Evolutionary conservation across 2,113 vertebrate species (phyloP).

Genomic region (Mirza zaza): DNA sequence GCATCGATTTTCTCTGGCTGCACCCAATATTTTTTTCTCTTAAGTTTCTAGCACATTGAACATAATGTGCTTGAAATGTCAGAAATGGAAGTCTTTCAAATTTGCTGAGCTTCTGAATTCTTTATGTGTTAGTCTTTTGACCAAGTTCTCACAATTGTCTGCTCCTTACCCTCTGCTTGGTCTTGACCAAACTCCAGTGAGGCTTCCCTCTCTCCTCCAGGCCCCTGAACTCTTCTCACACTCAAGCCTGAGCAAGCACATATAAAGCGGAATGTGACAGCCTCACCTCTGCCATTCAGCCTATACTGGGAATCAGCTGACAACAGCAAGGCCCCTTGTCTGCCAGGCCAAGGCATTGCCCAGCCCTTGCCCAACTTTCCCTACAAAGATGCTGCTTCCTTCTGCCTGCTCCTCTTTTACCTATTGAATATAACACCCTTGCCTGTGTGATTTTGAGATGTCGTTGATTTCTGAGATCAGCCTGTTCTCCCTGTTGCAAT

Average conservation of each 20-base stretch:
- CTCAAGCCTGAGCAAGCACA: background rate
- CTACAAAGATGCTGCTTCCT: background rate
- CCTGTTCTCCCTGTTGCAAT: background rate
- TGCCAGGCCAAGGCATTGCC: too few relatives aligned
- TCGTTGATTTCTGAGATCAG: background rate
- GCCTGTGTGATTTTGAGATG: background rate
- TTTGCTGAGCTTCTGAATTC: background rate
- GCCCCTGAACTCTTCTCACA: background rate
- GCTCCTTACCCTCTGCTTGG: background rate
- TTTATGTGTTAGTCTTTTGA: background rate
- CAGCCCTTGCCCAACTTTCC: too few relatives aligned
- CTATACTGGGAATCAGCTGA: too few relatives aligned
- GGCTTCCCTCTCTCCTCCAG: background rate
- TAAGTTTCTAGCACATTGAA: background rate
- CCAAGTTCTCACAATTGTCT: too few relatives aligned
- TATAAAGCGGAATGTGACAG: too few relatives aligned
- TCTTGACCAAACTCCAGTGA: background rate
- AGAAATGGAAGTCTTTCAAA: background rate
- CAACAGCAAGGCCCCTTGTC: accelerated
- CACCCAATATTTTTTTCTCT: background rate
- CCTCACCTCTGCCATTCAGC: too few relatives aligned
- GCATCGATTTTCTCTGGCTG: background rate
- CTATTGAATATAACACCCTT: background rate
- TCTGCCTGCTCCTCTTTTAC: background rate
- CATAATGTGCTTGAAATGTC: background rate